Conservation (phyloP, 2,113 vertebrate genomes). For the Neotragus moschatus region DNA sequence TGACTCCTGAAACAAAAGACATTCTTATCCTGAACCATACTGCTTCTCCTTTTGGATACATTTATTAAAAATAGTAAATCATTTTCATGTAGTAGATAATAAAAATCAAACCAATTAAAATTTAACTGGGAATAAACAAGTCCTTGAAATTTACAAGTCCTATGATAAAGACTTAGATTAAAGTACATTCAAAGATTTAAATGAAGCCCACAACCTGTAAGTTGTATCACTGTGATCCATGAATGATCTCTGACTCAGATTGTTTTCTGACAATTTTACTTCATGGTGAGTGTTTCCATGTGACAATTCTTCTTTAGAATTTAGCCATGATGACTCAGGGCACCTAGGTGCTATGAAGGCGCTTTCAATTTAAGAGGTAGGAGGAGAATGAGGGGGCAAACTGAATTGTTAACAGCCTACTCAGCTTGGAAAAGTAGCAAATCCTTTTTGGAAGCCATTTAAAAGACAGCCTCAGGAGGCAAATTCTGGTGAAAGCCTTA, state of each 20-base stretch:
- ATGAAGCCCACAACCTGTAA: conserved; percentile 27
- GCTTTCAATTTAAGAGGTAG: conserved; percentile 50
- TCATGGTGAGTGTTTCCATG: conserved; percentile 54
- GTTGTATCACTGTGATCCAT: conserved; percentile 48
- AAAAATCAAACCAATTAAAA: conserved; percentile 54
- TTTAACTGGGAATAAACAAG: conserved; percentile 29
- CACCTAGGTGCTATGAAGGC: conserved; percentile 58
- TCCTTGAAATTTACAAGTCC: conserved; percentile 13
- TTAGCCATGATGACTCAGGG: conserved; percentile 56
- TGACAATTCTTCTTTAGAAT: conserved; percentile 56
- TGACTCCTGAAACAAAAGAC: not conserved
- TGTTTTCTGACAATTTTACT: conserved; percentile 56
- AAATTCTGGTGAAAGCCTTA: conserved; percentile 49
- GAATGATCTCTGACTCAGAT: conserved; percentile 60
- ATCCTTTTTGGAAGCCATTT: conserved; percentile 51
- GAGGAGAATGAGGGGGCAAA: conserved; percentile 51
- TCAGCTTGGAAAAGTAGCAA: conserved; percentile 46
- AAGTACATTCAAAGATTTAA: conserved; percentile 46
- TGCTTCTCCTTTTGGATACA: not conserved
- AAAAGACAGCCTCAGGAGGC: conserved; percentile 28
- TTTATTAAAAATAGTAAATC: not conserved
- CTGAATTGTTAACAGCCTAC: conserved; percentile 58
- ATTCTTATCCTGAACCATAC: not conserved
- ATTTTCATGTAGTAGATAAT: conserved; percentile 20
- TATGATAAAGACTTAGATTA: conserved; percentile 16